phyloP scores from a whole-genome alignment of 2,888 invertebrate genomes.

The Ischnus inquisitorius region DNA sequence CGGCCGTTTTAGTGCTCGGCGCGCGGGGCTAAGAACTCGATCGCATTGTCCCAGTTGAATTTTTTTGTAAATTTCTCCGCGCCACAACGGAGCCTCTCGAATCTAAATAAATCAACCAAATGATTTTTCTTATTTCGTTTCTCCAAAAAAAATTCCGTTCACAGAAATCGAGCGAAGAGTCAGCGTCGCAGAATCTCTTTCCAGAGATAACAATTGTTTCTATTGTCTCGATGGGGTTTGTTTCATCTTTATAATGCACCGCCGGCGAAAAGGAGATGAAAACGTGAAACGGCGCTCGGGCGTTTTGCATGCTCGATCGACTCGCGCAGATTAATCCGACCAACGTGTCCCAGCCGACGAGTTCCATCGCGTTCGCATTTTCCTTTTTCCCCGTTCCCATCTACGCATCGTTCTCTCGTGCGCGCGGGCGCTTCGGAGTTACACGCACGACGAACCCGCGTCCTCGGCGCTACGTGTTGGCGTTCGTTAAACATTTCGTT shows the following conservation, averaged over 20 bases:
- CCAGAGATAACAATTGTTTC: background rate
- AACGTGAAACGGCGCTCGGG: background rate
- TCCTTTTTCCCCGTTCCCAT: background rate
- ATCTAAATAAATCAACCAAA: background rate
- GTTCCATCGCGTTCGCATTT: background rate
- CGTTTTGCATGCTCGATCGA: conserved; percentile 12
- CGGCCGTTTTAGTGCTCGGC: too few species aligned
- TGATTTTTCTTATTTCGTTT: background rate
- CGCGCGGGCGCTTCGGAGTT: background rate
- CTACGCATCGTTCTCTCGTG: background rate
- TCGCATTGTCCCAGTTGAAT: too few species aligned
- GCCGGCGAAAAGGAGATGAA: background rate
- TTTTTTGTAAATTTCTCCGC: too few species aligned
- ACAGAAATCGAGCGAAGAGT: background rate
- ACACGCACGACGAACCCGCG: background rate
- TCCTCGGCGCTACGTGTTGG: background rate
- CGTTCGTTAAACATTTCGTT: conserved; percentile 9
- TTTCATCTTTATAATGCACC: background rate
- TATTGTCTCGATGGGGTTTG: background rate
- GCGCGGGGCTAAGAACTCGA: too few species aligned
- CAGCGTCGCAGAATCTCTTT: background rate
- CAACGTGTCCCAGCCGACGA: conserved; percentile 1
- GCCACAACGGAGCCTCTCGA: too few species aligned
- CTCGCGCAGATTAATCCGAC: background rate
- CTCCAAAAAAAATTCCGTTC: background rate